Base-by-base conservation (phyloP, 2,797 vertebrate genomes). In the Phrynocephalus vlangalii region DNA sequence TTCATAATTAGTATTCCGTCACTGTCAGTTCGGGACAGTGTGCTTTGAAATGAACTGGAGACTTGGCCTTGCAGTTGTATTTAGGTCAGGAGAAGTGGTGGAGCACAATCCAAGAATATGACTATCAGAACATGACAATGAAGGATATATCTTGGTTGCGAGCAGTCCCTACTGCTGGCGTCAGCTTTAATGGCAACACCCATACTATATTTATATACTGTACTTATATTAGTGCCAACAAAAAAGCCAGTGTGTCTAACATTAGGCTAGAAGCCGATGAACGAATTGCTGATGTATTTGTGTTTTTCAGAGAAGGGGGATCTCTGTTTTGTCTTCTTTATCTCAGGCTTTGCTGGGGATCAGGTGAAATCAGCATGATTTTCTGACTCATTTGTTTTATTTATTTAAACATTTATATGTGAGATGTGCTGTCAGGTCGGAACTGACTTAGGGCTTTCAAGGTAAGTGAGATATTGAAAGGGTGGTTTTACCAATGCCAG, bases 1-100 rank as follows among this genome's bases (percentile, higher is more conserved):
- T 85, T 81, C 83, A 81, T 76, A 68, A 78, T 85, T 85, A 85
- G 50, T n/a, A 76, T 60, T 52, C 83, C 56, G 83, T 81, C 79
- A 68, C 79, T 88, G 87, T 88, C 87, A 85, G 50, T 56, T 75
- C 72, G 44, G 63, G 48, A 20, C 83, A 73, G 28, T 79, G 78
- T 20, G 48, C 83, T 82, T 70, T 20, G 63, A 76, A 85, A 70
- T 85, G 83, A 88, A 81, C 72, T 38, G 81, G 44, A 85, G 48
- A 56, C 48, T 76, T 82, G 71, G 63, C 26, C 71, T 44, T 44
- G n/a, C 78, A 85, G 60, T 81, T 81, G 75, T 81, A 70, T 70
- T 88, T 56, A 82, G 78, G 60, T 76, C 60, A 85, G 30, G 63
- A 77, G 79, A 75, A 85, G 30, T 70, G 70, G n/a, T 85, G 72